phyloP scores from a whole-genome alignment of 2,888 invertebrate species.

The Thumatha senex region DNA sequence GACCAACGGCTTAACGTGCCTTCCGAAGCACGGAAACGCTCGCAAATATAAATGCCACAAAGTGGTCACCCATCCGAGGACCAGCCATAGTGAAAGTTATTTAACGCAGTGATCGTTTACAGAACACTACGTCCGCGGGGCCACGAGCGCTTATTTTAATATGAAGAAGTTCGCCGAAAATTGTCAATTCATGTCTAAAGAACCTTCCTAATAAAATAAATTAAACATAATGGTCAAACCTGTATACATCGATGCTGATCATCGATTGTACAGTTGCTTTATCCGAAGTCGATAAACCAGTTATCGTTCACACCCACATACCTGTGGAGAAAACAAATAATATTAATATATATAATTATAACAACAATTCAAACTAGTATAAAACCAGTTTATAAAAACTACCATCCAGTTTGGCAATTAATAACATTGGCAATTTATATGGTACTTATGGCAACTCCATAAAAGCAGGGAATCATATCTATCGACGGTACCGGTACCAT shows the following conservation, averaged over 20 bases:
- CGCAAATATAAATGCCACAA: too few relatives aligned
- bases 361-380: constrained; percentile 3
- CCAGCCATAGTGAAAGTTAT: too few relatives aligned
- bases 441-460: neutral
- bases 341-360: neutral
- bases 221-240: neutral
- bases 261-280: neutral
- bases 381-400: constrained; percentile 1
- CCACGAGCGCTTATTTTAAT: too few relatives aligned
- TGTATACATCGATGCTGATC: neutral
- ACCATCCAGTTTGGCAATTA: constrained; percentile 8
- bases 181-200: neutral
- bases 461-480: too few relatives aligned
- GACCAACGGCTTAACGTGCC: too few relatives aligned
- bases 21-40: too few relatives aligned
- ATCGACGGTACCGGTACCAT: constrained; percentile 15
- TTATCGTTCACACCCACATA: constrained; percentile 2
- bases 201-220: neutral
- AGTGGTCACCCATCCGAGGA: too few relatives aligned
- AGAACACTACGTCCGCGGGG: too few relatives aligned
- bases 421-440: constrained; percentile 18
- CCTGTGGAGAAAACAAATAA: constrained; percentile 8
- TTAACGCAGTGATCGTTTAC: too few relatives aligned
- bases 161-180: neutral
- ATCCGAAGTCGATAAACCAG: neutral